Conservation (phyloP, 2,113 vertebrate genomes). For the Rhinolophus ferrumequinum region DNA sequence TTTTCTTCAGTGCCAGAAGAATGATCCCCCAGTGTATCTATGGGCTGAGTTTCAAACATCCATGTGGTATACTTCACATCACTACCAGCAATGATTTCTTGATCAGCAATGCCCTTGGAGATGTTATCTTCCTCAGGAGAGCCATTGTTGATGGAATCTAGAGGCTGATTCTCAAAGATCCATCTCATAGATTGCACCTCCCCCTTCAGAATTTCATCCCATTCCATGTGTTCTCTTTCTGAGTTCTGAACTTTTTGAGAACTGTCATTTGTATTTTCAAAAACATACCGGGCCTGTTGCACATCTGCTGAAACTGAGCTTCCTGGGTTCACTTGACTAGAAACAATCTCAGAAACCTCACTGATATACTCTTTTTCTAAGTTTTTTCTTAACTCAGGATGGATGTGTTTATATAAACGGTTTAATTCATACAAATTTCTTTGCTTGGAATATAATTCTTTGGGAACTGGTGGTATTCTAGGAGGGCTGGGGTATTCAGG, state of each 20-base stretch:
- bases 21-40: conserved; percentile 81
- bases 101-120: conserved; percentile 83
- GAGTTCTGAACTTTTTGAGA: conserved; percentile 85
- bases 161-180: conserved; percentile 92
- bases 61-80: conserved; percentile 90
- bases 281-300: conserved; percentile 85
- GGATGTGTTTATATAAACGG: conserved; percentile 90
- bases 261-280: conserved; percentile 86
- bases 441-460: conserved; percentile 89
- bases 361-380: conserved; percentile 88
- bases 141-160: conserved; percentile 88
- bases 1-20: conserved; percentile 77
- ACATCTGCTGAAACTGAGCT: conserved; percentile 85
- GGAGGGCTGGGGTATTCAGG: conserved; percentile 83
- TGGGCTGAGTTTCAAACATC: conserved; percentile 93
- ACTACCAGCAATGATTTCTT: conserved; percentile 89
- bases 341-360: conserved; percentile 86
- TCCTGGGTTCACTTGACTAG: conserved; percentile 77
- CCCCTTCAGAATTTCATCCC: conserved; percentile 90
- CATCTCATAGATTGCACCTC: conserved; percentile 91
- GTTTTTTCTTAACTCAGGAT: conserved; percentile 90
- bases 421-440: conserved; percentile 90
- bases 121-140: conserved; percentile 82
- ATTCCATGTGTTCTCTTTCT: conserved; percentile 88
- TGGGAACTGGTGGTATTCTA: conserved; percentile 80